Conservation (phyloP, 1,140 invertebrate species). For the Phymorhynchus buccinoides region DNA sequence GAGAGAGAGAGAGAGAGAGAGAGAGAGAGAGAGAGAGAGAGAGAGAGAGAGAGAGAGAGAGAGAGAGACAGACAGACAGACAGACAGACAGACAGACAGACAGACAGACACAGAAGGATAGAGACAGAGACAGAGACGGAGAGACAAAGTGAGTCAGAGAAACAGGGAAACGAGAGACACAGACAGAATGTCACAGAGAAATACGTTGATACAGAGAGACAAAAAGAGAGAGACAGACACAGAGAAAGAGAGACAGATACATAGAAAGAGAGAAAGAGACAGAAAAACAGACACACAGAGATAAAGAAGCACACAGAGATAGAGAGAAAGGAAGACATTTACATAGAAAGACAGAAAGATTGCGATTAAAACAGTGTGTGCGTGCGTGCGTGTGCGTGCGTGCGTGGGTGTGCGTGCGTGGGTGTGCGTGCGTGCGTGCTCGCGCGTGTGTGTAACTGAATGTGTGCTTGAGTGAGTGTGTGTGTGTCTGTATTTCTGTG, state of each 20-base stretch:
- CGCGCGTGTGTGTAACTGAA: background rate
- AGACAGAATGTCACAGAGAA: background rate
- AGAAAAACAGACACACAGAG: background rate
- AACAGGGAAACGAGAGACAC: no score
- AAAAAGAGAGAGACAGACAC: background rate
- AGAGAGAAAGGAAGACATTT: no score
- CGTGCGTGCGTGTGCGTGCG: background rate
- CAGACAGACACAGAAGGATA: no score
- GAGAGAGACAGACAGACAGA: no score
- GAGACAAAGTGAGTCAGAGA: background rate
- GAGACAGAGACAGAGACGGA: background rate
- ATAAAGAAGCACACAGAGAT: no score
- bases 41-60: no score
- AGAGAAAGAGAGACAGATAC: background rate
- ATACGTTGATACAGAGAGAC: no score
- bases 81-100: background rate
- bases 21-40: no score
- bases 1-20: no score
- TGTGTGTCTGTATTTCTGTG: background rate
- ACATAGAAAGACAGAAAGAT: background rate
- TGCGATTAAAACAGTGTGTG: no score
- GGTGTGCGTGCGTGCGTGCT: background rate
- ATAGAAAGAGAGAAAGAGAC: background rate
- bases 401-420: background rate
- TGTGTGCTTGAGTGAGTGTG: conserved; percentile 2